These are phyloP conservation scores for Ascidia mentula DNA, from an alignment of 23 tunicate genomes.

Conservation along the genomic window DNA sequence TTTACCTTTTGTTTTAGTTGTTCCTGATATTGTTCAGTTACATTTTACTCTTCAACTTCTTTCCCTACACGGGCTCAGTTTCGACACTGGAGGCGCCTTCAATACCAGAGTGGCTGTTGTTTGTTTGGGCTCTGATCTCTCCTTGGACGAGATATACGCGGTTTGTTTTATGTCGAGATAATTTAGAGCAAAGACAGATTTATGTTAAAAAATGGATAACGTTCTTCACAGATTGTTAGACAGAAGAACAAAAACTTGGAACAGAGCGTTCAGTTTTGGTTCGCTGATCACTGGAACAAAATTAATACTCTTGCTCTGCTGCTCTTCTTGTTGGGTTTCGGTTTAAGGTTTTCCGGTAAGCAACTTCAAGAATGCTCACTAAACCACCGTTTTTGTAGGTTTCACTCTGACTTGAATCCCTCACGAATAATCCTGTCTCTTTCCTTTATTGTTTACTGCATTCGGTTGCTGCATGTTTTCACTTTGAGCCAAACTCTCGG, in stretches of 20 bases:
- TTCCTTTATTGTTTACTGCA: conserved; percentile 62
- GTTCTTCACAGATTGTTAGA: neutral
- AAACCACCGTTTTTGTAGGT: neutral
- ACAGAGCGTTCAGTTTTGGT: conserved; percentile 14
- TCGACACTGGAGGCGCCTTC: neutral
- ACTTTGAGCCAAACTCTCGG: conserved; percentile 57
- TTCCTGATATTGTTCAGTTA: too few relatives aligned
- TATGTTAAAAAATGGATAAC: neutral
- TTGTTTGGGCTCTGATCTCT: conserved; percentile 44
- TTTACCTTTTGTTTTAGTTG: too few relatives aligned
- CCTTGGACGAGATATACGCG: conserved; percentile 64
- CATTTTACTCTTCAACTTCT: too few relatives aligned
- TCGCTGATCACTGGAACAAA: conserved; percentile 46
- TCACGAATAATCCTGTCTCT: conserved; percentile 38
- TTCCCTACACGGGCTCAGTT: neutral
- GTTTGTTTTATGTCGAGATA: too few relatives aligned
- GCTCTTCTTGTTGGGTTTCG: conserved; percentile 59
- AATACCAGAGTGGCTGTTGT: conserved; percentile 31
- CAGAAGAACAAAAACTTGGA: conserved; percentile 3
- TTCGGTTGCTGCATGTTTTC: conserved; percentile 78
- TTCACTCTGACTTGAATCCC: neutral
- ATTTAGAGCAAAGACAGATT: too few relatives aligned
- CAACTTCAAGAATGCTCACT: too few relatives aligned
- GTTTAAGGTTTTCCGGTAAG: conserved; percentile 65
- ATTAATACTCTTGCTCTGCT: conserved; percentile 42